Percentiles rank a stretch among this genome's conserved stretches.
Conservation (phyloP, 2,888 invertebrate species). For the Leptinotarsa haldemani region DNA sequence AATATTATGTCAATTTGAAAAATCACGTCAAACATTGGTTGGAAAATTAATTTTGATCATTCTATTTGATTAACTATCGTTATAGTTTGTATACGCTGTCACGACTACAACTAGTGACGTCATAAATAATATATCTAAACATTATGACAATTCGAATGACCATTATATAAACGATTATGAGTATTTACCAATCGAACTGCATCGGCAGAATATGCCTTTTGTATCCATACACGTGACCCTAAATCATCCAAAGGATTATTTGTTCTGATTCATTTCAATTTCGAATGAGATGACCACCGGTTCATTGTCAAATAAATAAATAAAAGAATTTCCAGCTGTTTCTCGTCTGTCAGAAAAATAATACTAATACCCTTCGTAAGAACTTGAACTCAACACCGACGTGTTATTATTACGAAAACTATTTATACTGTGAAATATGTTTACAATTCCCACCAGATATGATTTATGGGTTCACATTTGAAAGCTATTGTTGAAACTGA, state of each 20-base stretch:
- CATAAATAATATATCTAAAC: no score
- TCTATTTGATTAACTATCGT: no score
- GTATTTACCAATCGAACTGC: no score
- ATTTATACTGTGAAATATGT: slow-evolving; percentile 4
- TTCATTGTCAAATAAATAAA: slow-evolving; percentile 3
- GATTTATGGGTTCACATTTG: slow-evolving; percentile 3
- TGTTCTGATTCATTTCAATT: background rate
- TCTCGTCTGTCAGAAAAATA: slow-evolving; percentile 1
- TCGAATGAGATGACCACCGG: background rate
- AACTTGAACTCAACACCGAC: slow-evolving; percentile 4
- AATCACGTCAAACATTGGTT: no score
- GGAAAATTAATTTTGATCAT: no score
- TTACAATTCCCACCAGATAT: background rate
- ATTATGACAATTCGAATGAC: no score
- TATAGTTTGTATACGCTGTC: no score
- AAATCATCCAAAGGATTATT: background rate
- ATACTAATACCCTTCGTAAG: slow-evolving; percentile 12
- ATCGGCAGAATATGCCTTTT: background rate
- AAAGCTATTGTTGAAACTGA: background rate
- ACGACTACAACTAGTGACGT: no score
- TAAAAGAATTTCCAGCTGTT: slow-evolving; percentile 6
- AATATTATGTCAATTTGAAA: no score
- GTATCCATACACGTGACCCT: background rate
- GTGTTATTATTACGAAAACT: slow-evolving; percentile 1
- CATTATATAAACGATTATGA: no score